A percentile compares a stretch with the other conserved stretches of the same genome.
These are phyloP conservation scores for Cosmopolites sordidus DNA, from an alignment of 2,888 invertebrate species.

Conservation along the genomic window DNA sequence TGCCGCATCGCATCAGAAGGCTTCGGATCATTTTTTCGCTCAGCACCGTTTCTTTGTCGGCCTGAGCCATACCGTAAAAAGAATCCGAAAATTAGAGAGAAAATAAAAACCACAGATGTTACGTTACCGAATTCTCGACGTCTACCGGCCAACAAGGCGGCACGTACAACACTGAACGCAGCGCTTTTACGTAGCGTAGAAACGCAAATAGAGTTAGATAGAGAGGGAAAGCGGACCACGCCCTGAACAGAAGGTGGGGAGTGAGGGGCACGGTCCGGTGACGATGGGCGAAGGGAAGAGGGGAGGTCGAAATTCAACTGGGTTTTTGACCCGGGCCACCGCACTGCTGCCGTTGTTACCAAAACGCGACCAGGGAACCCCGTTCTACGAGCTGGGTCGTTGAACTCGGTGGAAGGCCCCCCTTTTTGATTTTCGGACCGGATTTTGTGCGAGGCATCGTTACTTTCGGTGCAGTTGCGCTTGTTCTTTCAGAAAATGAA, in stretches of 20 bases:
- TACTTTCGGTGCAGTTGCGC: neutral
- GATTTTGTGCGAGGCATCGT: conserved; percentile 7
- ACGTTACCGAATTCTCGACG: too few relatives aligned
- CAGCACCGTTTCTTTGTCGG: conserved; percentile 35
- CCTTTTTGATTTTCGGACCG: conserved; percentile 7
- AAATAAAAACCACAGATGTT: too few relatives aligned
- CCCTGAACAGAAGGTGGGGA: conserved; percentile 44
- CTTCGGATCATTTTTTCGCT: conserved; percentile 42
- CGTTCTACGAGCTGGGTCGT: conserved; percentile 8
- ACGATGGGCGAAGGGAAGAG: conserved; percentile 21
- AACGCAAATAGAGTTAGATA: conserved; percentile 3
- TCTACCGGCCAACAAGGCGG: conserved; percentile 15
- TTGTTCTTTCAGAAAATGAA: too few relatives aligned
- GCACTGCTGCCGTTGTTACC: conserved; percentile 25
- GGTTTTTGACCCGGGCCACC: conserved; percentile 45
- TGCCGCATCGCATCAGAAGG: conserved; percentile 37
- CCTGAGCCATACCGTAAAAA: conserved; percentile 27
- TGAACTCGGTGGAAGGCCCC: conserved; percentile 7
- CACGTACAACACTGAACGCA: conserved; percentile 29
- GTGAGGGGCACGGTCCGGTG: conserved; percentile 12
- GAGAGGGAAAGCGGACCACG: conserved; percentile 38
- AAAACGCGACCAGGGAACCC: conserved; percentile 24
- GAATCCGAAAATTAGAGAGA: too few relatives aligned
- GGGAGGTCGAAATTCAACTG: conserved; percentile 29
- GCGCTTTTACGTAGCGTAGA: conserved; percentile 21